These are phyloP conservation scores for Chesias legatella DNA, from an alignment of 2,888 invertebrate genomes.

Conservation along the genomic window DNA sequence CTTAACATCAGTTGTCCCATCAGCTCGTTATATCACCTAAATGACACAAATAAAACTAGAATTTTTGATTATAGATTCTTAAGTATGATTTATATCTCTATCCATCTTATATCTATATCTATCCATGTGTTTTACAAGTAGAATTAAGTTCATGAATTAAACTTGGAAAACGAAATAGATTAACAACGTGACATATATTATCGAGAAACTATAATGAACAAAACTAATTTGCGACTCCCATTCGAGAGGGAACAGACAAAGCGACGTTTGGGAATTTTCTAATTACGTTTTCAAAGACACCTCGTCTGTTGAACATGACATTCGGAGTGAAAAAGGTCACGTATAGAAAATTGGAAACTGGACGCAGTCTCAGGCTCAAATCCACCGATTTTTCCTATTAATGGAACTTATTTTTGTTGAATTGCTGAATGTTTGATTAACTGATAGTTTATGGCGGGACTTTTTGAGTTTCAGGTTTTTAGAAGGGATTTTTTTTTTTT, in stretches of 20 bases:
- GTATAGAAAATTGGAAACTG: slow-evolving; percentile 71
- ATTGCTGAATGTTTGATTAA: slow-evolving; percentile 27
- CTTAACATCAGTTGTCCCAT: no score
- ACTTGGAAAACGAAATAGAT: background rate
- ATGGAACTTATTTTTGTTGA: slow-evolving; percentile 57
- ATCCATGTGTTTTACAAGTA: no score
- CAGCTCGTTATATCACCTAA: no score
- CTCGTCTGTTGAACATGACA: slow-evolving; percentile 76
- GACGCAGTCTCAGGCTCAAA: slow-evolving; percentile 20
- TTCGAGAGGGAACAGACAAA: slow-evolving; percentile 53
- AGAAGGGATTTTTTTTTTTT: slow-evolving; percentile 2
- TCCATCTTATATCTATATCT: no score
- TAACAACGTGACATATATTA: slow-evolving; percentile 9
- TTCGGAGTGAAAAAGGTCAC: slow-evolving; percentile 74
- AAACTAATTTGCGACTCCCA: slow-evolving; percentile 70
- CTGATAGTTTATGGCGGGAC: slow-evolving; percentile 6
- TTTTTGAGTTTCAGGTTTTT: no score
- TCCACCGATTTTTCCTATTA: slow-evolving; percentile 58
- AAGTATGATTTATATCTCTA: no score
- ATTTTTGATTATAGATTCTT: no score
- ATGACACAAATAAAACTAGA: no score
- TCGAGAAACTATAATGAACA: slow-evolving; percentile 38
- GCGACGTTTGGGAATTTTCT: slow-evolving; percentile 77
- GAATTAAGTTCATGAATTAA: no score
- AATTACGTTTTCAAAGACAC: slow-evolving; percentile 80